These are phyloP conservation scores for Temnothorax ravouxi DNA, from an alignment of 2,888 invertebrate genomes.

Conservation along the genomic window DNA sequence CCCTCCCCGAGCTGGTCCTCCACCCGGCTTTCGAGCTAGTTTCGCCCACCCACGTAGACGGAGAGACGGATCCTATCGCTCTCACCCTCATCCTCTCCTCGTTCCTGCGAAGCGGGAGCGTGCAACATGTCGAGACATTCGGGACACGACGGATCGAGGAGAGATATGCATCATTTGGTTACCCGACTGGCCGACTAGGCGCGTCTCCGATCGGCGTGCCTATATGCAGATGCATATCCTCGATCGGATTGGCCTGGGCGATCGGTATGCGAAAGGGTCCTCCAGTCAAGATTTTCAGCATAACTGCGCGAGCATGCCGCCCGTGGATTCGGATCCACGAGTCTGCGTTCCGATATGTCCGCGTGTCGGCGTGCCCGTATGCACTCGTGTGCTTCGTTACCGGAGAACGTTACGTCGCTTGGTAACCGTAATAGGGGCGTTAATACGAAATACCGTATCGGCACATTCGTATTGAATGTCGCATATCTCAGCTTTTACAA, in stretches of 20 bases:
- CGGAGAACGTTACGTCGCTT: constrained; percentile 45
- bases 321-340: constrained; percentile 49
- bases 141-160: constrained; percentile 84
- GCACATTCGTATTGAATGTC: constrained; percentile 14
- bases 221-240: constrained; percentile 69
- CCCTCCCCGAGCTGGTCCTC: constrained; percentile 69
- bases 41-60: constrained; percentile 47
- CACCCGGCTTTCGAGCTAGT: constrained; percentile 50
- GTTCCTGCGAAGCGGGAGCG: constrained; percentile 37
- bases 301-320: constrained; percentile 59
- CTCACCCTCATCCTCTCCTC: constrained; percentile 46
- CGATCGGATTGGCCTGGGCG: constrained; percentile 72
- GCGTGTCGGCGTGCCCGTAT: constrained; percentile 33
- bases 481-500: neutral
- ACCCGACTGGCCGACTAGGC: constrained; percentile 72
- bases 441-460: constrained; percentile 50
- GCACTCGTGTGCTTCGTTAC: constrained; percentile 50
- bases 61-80: constrained; percentile 27
- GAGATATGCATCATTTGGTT: constrained; percentile 85
- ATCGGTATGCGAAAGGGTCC: constrained; percentile 80
- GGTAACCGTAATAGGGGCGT: constrained; percentile 44
- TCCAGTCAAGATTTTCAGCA: constrained; percentile 77
- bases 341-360: constrained; percentile 51
- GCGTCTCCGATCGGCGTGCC: constrained; percentile 67
- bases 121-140: constrained; percentile 81